Evolutionary conservation across 2,113 vertebrate species (phyloP).

Genomic region (Pluvianellus socialis): DNA sequence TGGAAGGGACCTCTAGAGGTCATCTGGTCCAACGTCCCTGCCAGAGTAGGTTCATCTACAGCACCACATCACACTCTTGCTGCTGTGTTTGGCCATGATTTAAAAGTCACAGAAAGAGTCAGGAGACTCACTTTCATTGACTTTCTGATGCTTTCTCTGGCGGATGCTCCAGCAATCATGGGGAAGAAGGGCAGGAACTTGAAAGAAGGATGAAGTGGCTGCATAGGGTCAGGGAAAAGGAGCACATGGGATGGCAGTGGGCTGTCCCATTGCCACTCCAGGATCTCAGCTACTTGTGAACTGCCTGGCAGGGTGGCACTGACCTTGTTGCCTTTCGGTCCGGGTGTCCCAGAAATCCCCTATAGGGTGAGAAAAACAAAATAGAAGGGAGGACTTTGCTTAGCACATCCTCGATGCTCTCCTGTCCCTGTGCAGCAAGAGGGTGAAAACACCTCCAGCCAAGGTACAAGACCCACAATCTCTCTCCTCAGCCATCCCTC

Average conservation of each 20-base stretch:
- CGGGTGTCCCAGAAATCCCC: conserved; percentile 78
- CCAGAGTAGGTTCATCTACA: too few species aligned
- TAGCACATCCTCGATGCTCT: background rate
- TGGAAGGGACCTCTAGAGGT: too few species aligned
- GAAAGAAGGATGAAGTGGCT: background rate
- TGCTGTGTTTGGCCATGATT: background rate
- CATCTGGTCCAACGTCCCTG: too few species aligned
- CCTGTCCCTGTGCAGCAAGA: background rate
- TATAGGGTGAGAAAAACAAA: background rate
- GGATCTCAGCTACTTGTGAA: background rate
- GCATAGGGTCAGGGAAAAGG: background rate
- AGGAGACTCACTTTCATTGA: background rate
- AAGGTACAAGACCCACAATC: background rate
- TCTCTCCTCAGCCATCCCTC: background rate
- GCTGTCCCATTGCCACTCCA: background rate
- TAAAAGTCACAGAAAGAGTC: background rate
- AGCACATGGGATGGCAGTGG: background rate
- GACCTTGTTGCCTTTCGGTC: conserved; percentile 86
- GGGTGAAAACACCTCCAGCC: background rate
- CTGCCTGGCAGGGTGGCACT: background rate
- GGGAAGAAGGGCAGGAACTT: background rate
- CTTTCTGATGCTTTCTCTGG: background rate
- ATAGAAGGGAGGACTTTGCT: background rate
- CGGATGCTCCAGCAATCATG: background rate
- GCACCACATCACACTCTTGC: background rate